Percentiles rank a stretch among this genome's conserved stretches.
phyloP scores from a whole-genome alignment of 2,797 vertebrate genomes.

The Platalea minor region DNA sequence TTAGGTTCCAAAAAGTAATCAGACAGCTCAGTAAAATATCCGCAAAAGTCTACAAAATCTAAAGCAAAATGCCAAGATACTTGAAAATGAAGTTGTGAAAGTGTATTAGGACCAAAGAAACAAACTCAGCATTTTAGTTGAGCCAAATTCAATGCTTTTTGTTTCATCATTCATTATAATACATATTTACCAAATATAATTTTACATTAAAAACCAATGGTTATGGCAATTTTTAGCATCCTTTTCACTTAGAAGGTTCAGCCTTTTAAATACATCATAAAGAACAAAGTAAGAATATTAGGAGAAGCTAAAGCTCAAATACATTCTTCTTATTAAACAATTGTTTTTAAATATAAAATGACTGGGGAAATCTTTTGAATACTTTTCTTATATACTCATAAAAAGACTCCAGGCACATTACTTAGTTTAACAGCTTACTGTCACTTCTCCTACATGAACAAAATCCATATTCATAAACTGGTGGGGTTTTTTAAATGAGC shows the following conservation, averaged over 20 bases:
- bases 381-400: not conserved
- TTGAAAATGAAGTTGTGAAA: not conserved
- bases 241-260: not conserved
- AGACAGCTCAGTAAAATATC: not conserved
- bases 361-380: not conserved
- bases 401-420: not conserved
- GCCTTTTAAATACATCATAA: not conserved
- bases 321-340: not conserved
- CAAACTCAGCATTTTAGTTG: not conserved
- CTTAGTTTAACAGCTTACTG: not conserved
- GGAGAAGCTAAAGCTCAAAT: not conserved
- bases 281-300: not conserved
- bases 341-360: not conserved
- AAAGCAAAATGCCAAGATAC: not conserved
- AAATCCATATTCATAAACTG: slow-evolving; percentile 22
- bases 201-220: not conserved
- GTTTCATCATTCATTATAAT: not conserved
- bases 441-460: not conserved
- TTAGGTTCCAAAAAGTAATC: not conserved
- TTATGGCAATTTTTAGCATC: not conserved
- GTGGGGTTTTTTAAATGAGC: not conserved
- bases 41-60: not conserved
- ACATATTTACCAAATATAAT: not conserved
- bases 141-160: not conserved
- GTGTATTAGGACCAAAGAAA: not conserved